Percentiles rank a stretch among this genome's conserved stretches.
phyloP scores from a whole-genome alignment of 2,888 invertebrate genomes.

The Agrotis exclamationis region DNA sequence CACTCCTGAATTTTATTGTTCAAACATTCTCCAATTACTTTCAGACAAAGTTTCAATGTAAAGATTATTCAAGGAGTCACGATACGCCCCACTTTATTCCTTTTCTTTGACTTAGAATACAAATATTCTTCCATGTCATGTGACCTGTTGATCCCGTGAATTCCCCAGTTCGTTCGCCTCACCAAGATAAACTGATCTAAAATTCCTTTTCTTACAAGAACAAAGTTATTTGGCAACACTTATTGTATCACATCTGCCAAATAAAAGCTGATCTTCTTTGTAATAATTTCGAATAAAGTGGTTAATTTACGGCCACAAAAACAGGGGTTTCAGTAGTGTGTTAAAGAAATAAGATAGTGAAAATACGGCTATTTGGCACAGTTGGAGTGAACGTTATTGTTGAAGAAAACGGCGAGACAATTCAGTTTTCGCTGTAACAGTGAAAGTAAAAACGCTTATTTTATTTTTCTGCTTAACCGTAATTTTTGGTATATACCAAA shows the following conservation, averaged over 20 bases:
- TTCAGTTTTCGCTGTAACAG: conserved; percentile 22
- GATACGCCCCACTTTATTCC: conserved; percentile 25
- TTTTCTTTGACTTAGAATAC: conserved; percentile 36
- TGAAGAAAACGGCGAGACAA: conserved; percentile 1
- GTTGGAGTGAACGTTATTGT: conserved; percentile 34
- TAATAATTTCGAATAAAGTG: conserved; percentile 54
- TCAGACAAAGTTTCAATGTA: conserved; percentile 16
- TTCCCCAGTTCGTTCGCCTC: conserved; percentile 30
- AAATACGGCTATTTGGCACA: conserved; percentile 39
- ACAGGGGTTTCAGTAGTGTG: conserved; percentile 30
- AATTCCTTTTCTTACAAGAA: conserved; percentile 44
- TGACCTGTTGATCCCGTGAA: conserved; percentile 55
- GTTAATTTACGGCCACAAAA: conserved; percentile 40
- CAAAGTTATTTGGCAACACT: conserved; percentile 51
- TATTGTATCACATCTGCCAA: conserved; percentile 36
- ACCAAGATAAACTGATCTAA: conserved; percentile 45
- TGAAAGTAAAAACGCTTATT: conserved; percentile 8
- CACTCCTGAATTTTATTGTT: neutral
- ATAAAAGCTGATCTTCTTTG: conserved; percentile 28
- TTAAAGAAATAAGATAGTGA: conserved; percentile 52
- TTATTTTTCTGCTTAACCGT: conserved; percentile 18
- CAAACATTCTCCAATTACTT: conserved; percentile 24
- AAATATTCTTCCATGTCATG: conserved; percentile 35
- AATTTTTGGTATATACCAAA: neutral
- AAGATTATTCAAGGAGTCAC: conserved; percentile 37